Base-by-base conservation (phyloP, 2,113 vertebrate genomes). In the Colinus virginianus region DNA sequence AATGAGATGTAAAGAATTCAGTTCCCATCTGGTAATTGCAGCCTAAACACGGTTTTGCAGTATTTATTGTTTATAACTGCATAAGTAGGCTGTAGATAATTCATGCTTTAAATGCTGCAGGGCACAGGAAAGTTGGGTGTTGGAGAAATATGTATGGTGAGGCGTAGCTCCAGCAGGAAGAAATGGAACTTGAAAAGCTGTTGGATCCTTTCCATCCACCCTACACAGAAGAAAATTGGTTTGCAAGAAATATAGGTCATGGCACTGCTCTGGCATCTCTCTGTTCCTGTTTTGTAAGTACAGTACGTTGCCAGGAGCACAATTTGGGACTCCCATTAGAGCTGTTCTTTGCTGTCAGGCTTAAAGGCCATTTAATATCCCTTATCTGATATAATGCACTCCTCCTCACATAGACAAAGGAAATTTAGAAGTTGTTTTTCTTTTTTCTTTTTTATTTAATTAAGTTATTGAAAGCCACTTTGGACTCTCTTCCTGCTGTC, bases 201-300 rank as follows among this genome's bases (percentile, higher is more conserved):
- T 97, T 97, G 95, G 94, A 97, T 97, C 91, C 93, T 96, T 97
- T 96, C 97, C 94, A 91, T 95, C 97, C 87, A 96, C 90, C 95
- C 87, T 97, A 95, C 94, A 93, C 96, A 88, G 95, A 96, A 97
- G 95, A 97, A 98, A 97, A 98, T 97, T 97, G 97, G 94, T 97
- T 97, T 98, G 93, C 72, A 75, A 96, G 97, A 95, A 97, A 97
- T 97, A 96, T 95, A 97, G 97, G 97, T 97, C 93, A 92, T 88
- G 93, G 96, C 96, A 97, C 85, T 71, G 93, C 91, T 97, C 76
- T 67, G 59, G 94, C 96, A 90, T 96, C 97, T 95, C 94, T 96
- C 89, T 75, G 75, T 94, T 96, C 66, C 92, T 88, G 91, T 92
- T 96, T 94, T 97, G 82, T 95, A 71, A 96, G 96, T 97, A 84